Percentiles rank a stretch among this genome's conserved stretches.
Evolutionary conservation across 1,140 invertebrate genomes (phyloP).

Genomic region (Cataglyphis hispanica): DNA sequence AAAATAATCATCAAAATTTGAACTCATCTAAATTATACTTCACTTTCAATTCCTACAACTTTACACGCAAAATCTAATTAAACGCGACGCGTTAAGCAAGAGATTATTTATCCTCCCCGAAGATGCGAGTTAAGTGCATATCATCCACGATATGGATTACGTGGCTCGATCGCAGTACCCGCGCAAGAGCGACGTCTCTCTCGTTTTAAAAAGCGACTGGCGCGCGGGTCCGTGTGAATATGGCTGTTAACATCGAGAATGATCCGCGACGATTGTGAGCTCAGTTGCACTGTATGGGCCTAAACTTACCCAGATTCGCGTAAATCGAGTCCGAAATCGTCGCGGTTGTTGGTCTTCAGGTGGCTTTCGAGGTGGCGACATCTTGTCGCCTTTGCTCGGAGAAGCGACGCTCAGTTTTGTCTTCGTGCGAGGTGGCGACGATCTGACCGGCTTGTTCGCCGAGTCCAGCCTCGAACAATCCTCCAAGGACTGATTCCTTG

Average conservation of each 20-base stretch:
- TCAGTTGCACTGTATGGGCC: slow-evolving; percentile 86
- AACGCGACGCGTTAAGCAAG: neutral
- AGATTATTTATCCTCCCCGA: neutral
- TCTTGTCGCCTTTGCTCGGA: slow-evolving; percentile 79
- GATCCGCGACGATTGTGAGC: slow-evolving; percentile 64
- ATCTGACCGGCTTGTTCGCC: slow-evolving; percentile 88
- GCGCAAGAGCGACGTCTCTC: slow-evolving; percentile 56
- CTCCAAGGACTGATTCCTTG: slow-evolving; percentile 87
- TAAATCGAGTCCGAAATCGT: slow-evolving; percentile 90
- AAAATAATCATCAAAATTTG: neutral
- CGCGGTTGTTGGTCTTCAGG: slow-evolving; percentile 85
- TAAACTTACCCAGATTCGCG: slow-evolving; percentile 91
- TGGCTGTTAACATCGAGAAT: slow-evolving; percentile 81
- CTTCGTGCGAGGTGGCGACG: slow-evolving; percentile 91
- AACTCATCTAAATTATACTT: slow-evolving; percentile 5
- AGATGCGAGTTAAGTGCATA: slow-evolving; percentile 45
- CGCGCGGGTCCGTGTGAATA: slow-evolving; percentile 84
- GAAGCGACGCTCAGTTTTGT: slow-evolving; percentile 85
- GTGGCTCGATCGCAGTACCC: slow-evolving; percentile 55
- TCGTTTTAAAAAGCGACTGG: slow-evolving; percentile 74
- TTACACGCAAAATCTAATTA: neutral
- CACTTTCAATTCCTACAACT: neutral
- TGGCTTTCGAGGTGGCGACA: slow-evolving; percentile 77
- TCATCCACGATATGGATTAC: slow-evolving; percentile 33
- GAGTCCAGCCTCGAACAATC: slow-evolving; percentile 83